A percentile compares a stretch with the other conserved stretches of the same genome.
These are phyloP conservation scores for Phataginus tetradactyla DNA, from an alignment of 2,797 vertebrate genomes.

Conservation along the genomic window DNA sequence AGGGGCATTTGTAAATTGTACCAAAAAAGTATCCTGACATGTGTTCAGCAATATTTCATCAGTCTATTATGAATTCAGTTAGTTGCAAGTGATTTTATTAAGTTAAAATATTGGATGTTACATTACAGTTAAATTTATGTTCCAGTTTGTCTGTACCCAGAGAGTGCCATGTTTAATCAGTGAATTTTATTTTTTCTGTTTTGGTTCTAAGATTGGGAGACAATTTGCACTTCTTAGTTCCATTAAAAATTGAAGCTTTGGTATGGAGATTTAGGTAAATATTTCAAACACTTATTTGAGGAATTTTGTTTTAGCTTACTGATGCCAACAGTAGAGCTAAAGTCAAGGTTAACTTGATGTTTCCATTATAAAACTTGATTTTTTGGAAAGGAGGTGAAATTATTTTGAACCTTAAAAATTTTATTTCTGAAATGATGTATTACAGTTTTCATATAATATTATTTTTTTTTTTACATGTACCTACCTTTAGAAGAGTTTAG, in stretches of 20 bases:
- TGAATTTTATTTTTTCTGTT: neutral
- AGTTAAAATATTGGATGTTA: constrained; percentile 63
- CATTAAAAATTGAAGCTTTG: constrained; percentile 55
- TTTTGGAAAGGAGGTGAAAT: constrained; percentile 44
- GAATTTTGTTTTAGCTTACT: constrained; percentile 66
- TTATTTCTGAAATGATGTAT: neutral
- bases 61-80: constrained; percentile 42
- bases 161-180: constrained; percentile 1
- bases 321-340: neutral
- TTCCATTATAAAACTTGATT: constrained; percentile 70
- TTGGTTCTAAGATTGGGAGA: constrained; percentile 19
- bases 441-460: neutral
- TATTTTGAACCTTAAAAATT: neutral
- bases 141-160: neutral
- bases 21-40: neutral
- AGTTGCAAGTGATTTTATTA: constrained; percentile 52
- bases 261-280: constrained; percentile 59
- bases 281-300: constrained; percentile 64
- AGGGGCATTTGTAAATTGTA: constrained; percentile 22
- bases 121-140: neutral
- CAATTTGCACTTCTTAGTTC: neutral
- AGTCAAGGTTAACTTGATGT: constrained; percentile 62
- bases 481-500: neutral
- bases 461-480: neutral
- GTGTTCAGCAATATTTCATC: constrained; percentile 55